Conservation (phyloP, 2,113 vertebrate genomes). For the Proterorhinus semilunaris region DNA sequence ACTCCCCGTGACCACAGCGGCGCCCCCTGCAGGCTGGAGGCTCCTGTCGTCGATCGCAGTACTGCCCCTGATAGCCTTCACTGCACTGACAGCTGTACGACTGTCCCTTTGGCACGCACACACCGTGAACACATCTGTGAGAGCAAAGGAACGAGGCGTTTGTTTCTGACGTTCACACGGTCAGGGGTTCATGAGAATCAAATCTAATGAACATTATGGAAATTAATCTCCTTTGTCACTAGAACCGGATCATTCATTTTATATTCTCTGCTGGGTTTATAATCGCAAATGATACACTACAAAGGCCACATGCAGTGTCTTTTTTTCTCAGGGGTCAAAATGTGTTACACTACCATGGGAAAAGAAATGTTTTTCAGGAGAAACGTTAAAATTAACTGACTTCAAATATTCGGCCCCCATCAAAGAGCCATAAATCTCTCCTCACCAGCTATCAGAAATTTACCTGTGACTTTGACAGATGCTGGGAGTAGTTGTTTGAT, state of each 20-base stretch:
- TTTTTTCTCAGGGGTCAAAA: too few species aligned
- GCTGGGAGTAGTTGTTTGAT: conserved; percentile 77
- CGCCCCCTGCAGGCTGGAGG: conserved; percentile 82
- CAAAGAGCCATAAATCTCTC: too few species aligned
- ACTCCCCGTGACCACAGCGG: conserved; percentile 88
- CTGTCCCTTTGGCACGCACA: conserved; percentile 76
- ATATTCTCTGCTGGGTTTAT: too few species aligned
- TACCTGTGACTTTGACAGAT: conserved; percentile 88
- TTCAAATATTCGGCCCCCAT: too few species aligned
- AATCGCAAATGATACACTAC: too few species aligned
- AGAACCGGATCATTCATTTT: too few species aligned
- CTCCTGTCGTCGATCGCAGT: conserved; percentile 86
- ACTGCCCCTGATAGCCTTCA: conserved; percentile 83
- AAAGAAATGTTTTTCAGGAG: too few species aligned
- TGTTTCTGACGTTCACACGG: not conserved
- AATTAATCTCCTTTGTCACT: too few species aligned
- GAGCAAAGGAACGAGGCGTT: not conserved
- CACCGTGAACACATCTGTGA: conserved; percentile 86
- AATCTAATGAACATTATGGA: too few species aligned
- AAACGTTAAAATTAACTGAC: too few species aligned
- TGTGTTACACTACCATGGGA: too few species aligned
- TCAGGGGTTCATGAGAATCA: not conserved
- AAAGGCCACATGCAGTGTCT: too few species aligned
- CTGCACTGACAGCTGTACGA: conserved; percentile 86
- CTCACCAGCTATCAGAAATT: not conserved